Percentiles rank a stretch among this genome's conserved stretches.
phyloP scores from a whole-genome alignment of 2,113 vertebrate species.

The Hystrix brachyura region DNA sequence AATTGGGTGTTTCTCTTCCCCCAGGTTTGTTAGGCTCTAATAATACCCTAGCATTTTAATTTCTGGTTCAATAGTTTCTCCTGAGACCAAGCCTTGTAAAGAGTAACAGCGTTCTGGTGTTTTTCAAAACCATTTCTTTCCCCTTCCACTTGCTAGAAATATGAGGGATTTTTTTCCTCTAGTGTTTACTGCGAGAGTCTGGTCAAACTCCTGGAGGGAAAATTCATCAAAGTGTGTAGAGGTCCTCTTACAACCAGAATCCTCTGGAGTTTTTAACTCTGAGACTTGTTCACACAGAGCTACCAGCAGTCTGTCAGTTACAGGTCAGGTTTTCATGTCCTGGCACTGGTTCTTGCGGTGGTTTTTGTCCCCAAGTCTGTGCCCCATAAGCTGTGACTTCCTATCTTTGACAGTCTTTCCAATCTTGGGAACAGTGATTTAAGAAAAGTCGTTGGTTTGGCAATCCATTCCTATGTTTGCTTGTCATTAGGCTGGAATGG shows the following conservation, averaged over 20 bases:
- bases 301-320: neutral
- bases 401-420: neutral
- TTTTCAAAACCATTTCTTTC: neutral
- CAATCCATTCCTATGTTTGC: neutral
- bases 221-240: neutral
- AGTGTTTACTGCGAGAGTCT: neutral
- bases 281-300: neutral
- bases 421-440: neutral
- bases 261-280: neutral
- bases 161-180: neutral
- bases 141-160: neutral
- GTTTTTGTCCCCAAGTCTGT: neutral
- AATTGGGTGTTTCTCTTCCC: neutral
- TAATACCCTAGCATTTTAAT: neutral
- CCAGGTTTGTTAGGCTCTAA: neutral
- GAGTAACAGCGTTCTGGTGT: neutral
- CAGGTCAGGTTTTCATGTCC: neutral
- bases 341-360: too few species aligned
- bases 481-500: neutral
- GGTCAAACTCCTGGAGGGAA: neutral
- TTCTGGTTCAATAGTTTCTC: neutral
- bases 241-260: neutral
- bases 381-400: too few species aligned
- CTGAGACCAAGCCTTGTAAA: neutral
- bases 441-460: neutral